phyloP scores from a whole-genome alignment of 2,888 invertebrate genomes.

The Drosophila cyrtoloma region DNA sequence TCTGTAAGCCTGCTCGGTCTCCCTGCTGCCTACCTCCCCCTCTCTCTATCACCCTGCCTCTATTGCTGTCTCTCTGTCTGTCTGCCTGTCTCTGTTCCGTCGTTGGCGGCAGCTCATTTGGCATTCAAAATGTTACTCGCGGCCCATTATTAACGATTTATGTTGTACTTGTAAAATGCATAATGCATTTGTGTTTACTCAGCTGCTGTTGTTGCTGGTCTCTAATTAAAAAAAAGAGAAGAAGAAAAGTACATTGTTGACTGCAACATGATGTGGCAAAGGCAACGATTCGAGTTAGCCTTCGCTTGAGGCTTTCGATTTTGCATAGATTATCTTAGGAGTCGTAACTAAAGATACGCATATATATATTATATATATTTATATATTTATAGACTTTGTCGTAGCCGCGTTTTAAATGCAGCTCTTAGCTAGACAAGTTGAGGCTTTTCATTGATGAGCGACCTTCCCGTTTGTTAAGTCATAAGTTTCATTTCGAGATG shows the following conservation, averaged over 20 bases:
- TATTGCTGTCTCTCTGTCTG: neutral
- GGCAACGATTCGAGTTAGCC: slow-evolving; percentile 36
- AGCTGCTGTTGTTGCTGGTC: slow-evolving; percentile 9
- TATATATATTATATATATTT: neutral
- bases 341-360: neutral
- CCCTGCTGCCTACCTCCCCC: neutral
- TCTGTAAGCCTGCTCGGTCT: slow-evolving; percentile 1
- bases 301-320: slow-evolving; percentile 58
- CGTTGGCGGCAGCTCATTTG: slow-evolving; percentile 58
- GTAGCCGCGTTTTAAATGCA: slow-evolving; percentile 34
- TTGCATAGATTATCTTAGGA: slow-evolving; percentile 36
- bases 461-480: slow-evolving; percentile 51
- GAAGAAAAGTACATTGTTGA: slow-evolving; percentile 5
- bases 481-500: slow-evolving; percentile 8
- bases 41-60: neutral
- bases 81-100: neutral
- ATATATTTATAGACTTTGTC: neutral
- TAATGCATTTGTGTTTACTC: slow-evolving; percentile 53
- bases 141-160: slow-evolving; percentile 67
- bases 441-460: slow-evolving; percentile 52
- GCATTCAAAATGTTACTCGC: slow-evolving; percentile 68
- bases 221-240: slow-evolving; percentile 30
- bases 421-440: slow-evolving; percentile 37
- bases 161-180: slow-evolving; percentile 58
- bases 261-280: slow-evolving; percentile 37